Base-by-base conservation (phyloP, 2,888 invertebrate genomes). In the Rutpela maculata region DNA sequence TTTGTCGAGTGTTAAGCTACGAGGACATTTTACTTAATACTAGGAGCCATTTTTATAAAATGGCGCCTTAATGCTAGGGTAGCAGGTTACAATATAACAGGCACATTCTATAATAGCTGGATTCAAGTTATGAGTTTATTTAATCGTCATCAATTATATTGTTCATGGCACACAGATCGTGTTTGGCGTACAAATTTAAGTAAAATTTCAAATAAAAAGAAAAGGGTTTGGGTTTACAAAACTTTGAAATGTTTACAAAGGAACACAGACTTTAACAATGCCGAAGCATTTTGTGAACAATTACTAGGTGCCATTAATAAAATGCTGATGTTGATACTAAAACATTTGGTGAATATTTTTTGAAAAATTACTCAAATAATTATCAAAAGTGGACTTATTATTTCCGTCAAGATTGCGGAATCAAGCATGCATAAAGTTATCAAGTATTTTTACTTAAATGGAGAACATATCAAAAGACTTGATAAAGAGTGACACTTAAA, bases 111-210 rank as follows among this genome's bases (percentile, higher is more conserved):
- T 31, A 62, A 62, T 26, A 26, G 11, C 2, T 62, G 26, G 62
- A 1, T 18, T 17, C n/a, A 11, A 15, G 31, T 62, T 7, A 62
- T 62, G 31, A 15, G 62, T 26, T 1, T 19, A 11, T 10, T 3
- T 26, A 15, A 26, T 18, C 15, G 15, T 26, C 15, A 26, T 26
- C 22, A 26, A 15, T 7, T 62, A n/a, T 62, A 15, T 62, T 62
- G 62, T 62, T 26, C 62, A 26, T 62, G 62, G 62, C 26, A 26
- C 62, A 12, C 26, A 26, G 62, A 62, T 26, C 15, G 62, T 26
- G 62, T 26, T n/a, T 62, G 62, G 26, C 62, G 12, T 7, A 17
- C 17, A 62, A 62, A 62, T 62, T 19, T 62, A 10, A 0, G n/a
- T 6, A 62, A 62, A 62, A 31, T 62, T n/a, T 26, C 12, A 15